Evolutionary conservation across 2,888 invertebrate genomes (phyloP), one percentile per base, ranked within the genome.

Genomic region (Tanytarsus gracilentus): DNA sequence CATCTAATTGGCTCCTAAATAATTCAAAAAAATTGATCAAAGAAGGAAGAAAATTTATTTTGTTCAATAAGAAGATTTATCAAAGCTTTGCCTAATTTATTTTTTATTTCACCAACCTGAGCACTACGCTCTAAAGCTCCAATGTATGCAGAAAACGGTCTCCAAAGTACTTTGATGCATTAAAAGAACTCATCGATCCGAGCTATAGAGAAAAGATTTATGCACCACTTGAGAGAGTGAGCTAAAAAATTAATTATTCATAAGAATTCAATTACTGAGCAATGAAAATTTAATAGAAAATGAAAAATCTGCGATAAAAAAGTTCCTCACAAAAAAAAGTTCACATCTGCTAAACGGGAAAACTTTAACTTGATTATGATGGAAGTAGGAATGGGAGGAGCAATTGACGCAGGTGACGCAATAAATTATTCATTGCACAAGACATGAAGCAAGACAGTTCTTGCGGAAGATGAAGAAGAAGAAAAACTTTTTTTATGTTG

Each of bases 181-280:
- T n/a, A n/a, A n/a, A n/a, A n/a, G n/a, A n/a, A n/a, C n/a, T n/a
- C n/a, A n/a, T n/a, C 36, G 14, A 36, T 36, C 36, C n/a, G n/a
- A 36, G 14, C n/a, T 36, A 14, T 14, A 36, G 36, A 36, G 14
- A 36, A 44, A 44, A 44, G 44, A 44, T 44, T 44, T 44, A 44
- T 44, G 23, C 23, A 23, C 23, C 44, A 44, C n/a, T n/a, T n/a
- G n/a, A n/a, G n/a, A n/a, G n/a, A n/a, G n/a, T n/a, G n/a, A n/a
- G n/a, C n/a, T n/a, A n/a, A n/a, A n/a, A n/a, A n/a, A 44, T 44
- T 44, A 44, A 44, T 44, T 44, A 44, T 44, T 44, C 44, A 44
- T 44, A 44, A 44, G 44, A 44, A 44, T 44, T 44, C 44, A 44
- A 44, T 44, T 44, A 44, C 44, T 23, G 44, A 44, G n/a, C n/a